These are phyloP conservation scores for Herminia tarsipennalis DNA, from an alignment of 2,888 invertebrate genomes.

Conservation along the genomic window DNA sequence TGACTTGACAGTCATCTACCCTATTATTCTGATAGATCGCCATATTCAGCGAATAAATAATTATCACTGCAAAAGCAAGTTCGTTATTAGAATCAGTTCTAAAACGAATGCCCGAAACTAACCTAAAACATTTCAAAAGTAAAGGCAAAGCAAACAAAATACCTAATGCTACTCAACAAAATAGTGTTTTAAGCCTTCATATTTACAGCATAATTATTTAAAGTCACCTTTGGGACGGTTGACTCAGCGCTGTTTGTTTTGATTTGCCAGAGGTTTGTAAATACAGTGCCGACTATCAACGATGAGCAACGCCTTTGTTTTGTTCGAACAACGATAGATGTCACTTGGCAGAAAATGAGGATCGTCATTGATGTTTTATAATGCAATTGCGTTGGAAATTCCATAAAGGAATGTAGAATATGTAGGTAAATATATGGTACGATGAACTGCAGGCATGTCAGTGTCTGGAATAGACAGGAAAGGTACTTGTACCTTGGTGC, in stretches of 20 bases:
- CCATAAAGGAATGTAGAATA: constrained; percentile 7
- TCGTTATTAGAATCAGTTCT: too few species aligned
- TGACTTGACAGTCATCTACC: too few species aligned
- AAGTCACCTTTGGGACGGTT: constrained; percentile 38
- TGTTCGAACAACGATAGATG: constrained; percentile 30
- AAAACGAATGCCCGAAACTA: too few species aligned
- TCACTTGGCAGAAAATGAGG: constrained; percentile 24
- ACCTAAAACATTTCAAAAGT: too few species aligned
- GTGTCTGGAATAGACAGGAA: too few species aligned
- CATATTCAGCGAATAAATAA: too few species aligned
- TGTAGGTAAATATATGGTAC: constrained; percentile 5
- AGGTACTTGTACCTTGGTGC: too few species aligned
- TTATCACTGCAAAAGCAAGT: too few species aligned
- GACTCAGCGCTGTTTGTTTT: constrained; percentile 41
- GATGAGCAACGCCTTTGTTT: constrained; percentile 39
- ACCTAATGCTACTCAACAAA: neutral
- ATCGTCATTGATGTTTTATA: constrained; percentile 15
- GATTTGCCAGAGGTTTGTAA: constrained; percentile 33
- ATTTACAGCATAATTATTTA: constrained; percentile 29
- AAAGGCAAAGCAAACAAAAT: neutral
- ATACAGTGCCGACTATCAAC: constrained; percentile 27
- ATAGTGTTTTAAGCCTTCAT: constrained; percentile 19
- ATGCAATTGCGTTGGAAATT: constrained; percentile 9
- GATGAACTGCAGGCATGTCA: too few species aligned
- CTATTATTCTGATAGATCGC: too few species aligned